Evolutionary conservation across 2,888 invertebrate genomes (phyloP).

Genomic region (Aporophyla nigra): DNA sequence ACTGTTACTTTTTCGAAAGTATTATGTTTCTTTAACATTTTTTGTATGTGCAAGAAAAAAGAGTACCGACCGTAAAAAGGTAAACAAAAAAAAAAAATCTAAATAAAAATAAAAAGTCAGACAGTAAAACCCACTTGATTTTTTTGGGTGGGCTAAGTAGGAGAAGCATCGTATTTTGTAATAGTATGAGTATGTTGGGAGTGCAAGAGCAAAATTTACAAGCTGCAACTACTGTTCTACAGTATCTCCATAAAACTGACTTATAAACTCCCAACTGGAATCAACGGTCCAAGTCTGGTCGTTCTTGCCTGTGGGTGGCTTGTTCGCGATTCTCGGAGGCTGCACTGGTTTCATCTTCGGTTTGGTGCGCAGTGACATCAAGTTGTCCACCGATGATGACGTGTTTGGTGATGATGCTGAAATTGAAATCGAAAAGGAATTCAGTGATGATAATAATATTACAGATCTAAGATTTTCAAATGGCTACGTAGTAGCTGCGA

Average conservation of each 20-base stretch:
- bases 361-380: slow-evolving; percentile 89
- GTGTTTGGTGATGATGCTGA: slow-evolving; percentile 89
- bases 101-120: background rate
- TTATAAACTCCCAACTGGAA: slow-evolving; percentile 97
- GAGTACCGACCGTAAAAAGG: background rate
- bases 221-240: slow-evolving; percentile 64
- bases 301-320: slow-evolving; percentile 89
- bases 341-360: slow-evolving; percentile 93
- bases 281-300: slow-evolving; percentile 95
- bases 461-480: background rate
- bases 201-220: slow-evolving; percentile 56
- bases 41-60: slow-evolving; percentile 17
- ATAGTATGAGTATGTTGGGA: slow-evolving; percentile 47
- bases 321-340: slow-evolving; percentile 92
- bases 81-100: background rate
- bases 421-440: slow-evolving; percentile 55
- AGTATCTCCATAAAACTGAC: slow-evolving; percentile 86
- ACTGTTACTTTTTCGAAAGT: background rate
- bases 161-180: slow-evolving; percentile 4
- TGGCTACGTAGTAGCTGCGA: background rate
- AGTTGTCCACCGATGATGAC: slow-evolving; percentile 93
- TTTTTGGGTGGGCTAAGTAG: background rate
- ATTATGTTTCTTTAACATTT: background rate
- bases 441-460: background rate
- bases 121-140: background rate